Base-by-base conservation (phyloP, 2,797 vertebrate species). In the Amblyopsis hoosieri region DNA sequence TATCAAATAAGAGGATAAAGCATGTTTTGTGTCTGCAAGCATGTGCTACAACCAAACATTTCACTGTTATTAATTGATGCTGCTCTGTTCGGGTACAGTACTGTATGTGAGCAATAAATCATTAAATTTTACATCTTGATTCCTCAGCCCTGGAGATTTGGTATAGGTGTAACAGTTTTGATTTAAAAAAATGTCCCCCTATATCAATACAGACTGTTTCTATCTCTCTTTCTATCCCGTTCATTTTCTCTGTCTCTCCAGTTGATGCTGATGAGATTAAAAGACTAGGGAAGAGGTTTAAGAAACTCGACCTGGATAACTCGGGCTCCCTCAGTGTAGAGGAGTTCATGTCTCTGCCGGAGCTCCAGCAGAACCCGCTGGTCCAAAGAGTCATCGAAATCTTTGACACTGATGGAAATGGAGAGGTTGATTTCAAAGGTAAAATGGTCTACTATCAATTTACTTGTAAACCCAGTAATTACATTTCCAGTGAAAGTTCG, bases 201-300 rank as follows among this genome's bases (percentile, higher is more conserved):
- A 42, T 2, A 42, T 42, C 9, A 42, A 42, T 42, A 42, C 37
- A 42, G 37, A 10, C 37, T 10, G 37, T 42, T 42, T 42, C 8
- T 42, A 9, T 42, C 9, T 42, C 37, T 42, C 7, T 10, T 9
- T 42, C 37, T 42, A 8, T 42, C 37, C 9, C 58, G 0, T 52
- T 68, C 68, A 55, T 17, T 67, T n/a, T 57, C 23, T 52, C 17
- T 48, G 53, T 52, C 12, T 56, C 60, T 71, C 45, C 80, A 96
- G 95, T 99, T 79, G 98, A 99, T 91, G 96, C 97, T 73, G 98
- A 99, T 94, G 97, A 99, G 94, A 99, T 99, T 92, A 99, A 99
- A 93, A 94, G 98, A 90, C 94, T 99, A 93, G 97, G 97, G 66
- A 99, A 99, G 90, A 92, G 98, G 83, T 99, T 99, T 93, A 99